Evolutionary conservation across 2,888 invertebrate genomes (phyloP), one percentile per base, ranked within the genome.

Genomic region (Allolobophora icterica): DNA sequence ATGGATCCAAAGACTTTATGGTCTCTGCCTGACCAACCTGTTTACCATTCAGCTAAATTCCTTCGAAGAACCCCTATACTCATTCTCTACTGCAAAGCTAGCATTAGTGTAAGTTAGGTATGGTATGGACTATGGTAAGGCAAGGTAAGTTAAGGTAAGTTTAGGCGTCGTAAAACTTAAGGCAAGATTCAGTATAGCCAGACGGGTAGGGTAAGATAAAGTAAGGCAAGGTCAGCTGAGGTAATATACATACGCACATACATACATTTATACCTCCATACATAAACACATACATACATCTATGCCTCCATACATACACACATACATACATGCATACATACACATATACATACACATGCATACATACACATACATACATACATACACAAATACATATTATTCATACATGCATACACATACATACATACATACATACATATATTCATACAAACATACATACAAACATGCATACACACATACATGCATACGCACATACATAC

Each of bases 361-460:
- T 35, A 89, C 15, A 89, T 15, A 89, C 35, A 89, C 34, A 89
- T 89, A 89, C 34, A 89, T 89, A 89, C 34, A 89, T 89, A 89
- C 15, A 89, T 89, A 89, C 40, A 89, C 13, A 89, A 5, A 89
- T 89, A 35, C 40, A 35, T 89, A 89, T 89, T 34, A 89, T 89
- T 13, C 34, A 84, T 84, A 84, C 15, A 84, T 84, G 17, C 34
- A 84, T 84, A 84, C 34, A 84, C 17, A 84, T 15, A 84, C 17
- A 84, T 15, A 84, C 17, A 84, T 21, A 84, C 15, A 84, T 15
- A 84, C 17, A 19, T 15, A 84, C 17, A 84, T 15, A 84, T 84
- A 84, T 84, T 13, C 15, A 84, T 11, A 15, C 15, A 33, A 5
- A 84, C 24, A 35, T 84, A 35, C 24, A 84, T 21, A 34, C 21